Conservation (phyloP, 2,797 vertebrate species). For the Myripristis jacobus region DNA sequence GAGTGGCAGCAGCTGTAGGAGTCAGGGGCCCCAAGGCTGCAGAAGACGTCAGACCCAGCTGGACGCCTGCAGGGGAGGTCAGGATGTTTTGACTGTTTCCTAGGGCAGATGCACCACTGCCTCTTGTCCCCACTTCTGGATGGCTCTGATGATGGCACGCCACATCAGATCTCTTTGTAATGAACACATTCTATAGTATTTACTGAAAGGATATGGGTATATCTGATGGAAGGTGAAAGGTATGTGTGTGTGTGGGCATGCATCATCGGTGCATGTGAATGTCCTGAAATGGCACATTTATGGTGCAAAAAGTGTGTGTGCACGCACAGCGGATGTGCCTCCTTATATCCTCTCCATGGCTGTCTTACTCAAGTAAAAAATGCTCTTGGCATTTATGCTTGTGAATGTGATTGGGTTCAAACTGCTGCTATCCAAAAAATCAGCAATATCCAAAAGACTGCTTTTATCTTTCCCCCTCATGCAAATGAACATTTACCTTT, state of each 20-base stretch:
- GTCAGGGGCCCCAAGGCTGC: slow-evolving; percentile 39
- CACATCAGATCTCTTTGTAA: slow-evolving; percentile 56
- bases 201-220: slow-evolving; percentile 44
- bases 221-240: slow-evolving; percentile 8
- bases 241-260: background rate
- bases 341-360: background rate
- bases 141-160: slow-evolving; percentile 59
- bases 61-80: slow-evolving; percentile 73
- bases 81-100: slow-evolving; percentile 71
- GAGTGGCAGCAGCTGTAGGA: slow-evolving; percentile 70
- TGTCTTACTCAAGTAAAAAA: slow-evolving; percentile 4
- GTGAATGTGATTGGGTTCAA: slow-evolving; percentile 10
- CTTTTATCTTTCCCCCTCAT: slow-evolving; percentile 29
- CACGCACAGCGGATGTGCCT: slow-evolving; percentile 19
- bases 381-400: background rate
- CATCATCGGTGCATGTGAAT: slow-evolving; percentile 11
- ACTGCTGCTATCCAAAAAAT: slow-evolving; percentile 1
- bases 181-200: slow-evolving; percentile 67
- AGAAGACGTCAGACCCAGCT: slow-evolving; percentile 74
- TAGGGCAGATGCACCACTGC: slow-evolving; percentile 56
- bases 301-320: background rate
- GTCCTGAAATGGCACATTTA: background rate
- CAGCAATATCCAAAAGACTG: background rate
- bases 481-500: slow-evolving; percentile 16
- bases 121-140: slow-evolving; percentile 48